Conservation (phyloP, 1,140 invertebrate genomes). For the Pararge aegeria region DNA sequence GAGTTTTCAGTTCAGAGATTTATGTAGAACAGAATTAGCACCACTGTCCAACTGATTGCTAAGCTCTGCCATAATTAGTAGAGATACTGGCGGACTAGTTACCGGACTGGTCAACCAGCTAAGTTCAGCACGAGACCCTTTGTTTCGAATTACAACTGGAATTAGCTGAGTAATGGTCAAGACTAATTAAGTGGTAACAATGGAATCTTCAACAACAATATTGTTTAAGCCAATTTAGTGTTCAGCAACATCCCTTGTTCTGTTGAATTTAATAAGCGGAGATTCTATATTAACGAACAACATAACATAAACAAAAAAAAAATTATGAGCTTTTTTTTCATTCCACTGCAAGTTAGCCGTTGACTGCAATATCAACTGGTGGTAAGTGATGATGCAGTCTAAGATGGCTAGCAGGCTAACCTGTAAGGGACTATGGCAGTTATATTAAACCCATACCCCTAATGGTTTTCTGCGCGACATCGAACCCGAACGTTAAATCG, state of each 20-base stretch:
- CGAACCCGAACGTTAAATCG: too few relatives aligned
- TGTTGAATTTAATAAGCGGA: slow-evolving; percentile 3
- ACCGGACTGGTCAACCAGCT: neutral
- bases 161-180: neutral
- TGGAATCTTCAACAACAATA: slow-evolving; percentile 1
- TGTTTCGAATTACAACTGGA: slow-evolving; percentile 4
- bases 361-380: too few relatives aligned
- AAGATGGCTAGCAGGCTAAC: too few relatives aligned
- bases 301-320: too few relatives aligned
- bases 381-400: too few relatives aligned
- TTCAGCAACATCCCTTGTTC: neutral
- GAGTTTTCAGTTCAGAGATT: too few relatives aligned
- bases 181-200: slow-evolving; percentile 4
- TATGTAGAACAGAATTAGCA: too few relatives aligned
- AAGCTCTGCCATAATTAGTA: neutral
- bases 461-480: too few relatives aligned
- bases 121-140: neutral
- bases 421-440: too few relatives aligned
- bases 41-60: neutral
- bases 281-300: slow-evolving; percentile 1
- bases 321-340: too few relatives aligned
- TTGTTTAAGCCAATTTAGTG: slow-evolving; percentile 5
- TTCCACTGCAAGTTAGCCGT: too few relatives aligned
- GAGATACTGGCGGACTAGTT: slow-evolving; percentile 1
- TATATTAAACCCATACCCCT: too few relatives aligned